phyloP scores from a whole-genome alignment of 2,797 vertebrate species.

The Ara ararauna region DNA sequence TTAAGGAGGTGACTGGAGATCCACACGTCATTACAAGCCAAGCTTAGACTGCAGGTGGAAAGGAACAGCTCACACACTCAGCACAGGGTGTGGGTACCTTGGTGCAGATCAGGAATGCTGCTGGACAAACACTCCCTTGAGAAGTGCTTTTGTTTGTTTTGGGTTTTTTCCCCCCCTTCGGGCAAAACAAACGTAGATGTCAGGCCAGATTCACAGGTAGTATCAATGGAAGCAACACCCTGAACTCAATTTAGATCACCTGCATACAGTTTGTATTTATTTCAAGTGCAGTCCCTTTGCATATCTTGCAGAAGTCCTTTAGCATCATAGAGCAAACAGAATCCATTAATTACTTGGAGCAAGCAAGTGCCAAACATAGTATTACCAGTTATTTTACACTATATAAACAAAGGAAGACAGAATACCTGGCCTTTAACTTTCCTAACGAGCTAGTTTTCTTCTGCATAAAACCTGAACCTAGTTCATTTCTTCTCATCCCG shows the following conservation, averaged over 20 bases:
- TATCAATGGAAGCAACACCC: not conserved
- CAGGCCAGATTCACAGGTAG: not conserved
- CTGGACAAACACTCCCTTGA: slow-evolving; percentile 75
- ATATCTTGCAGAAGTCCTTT: not conserved
- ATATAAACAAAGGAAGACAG: not conserved
- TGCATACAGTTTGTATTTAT: not conserved
- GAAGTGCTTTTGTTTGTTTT: not conserved
- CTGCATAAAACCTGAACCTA: not conserved
- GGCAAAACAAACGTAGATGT: not conserved
- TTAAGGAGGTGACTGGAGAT: slow-evolving; percentile 18
- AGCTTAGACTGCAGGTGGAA: not conserved
- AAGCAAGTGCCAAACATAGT: not conserved
- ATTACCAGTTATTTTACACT: not conserved
- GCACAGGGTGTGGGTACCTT: slow-evolving; percentile 34
- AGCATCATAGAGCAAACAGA: not conserved
- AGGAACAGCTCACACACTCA: not conserved
- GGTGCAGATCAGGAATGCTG: slow-evolving; percentile 67
- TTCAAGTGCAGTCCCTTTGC: not conserved
- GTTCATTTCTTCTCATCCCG: not conserved
- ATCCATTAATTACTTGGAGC: not conserved
- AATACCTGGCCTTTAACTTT: not conserved
- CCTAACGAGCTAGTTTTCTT: not conserved
- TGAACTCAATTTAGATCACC: not conserved
- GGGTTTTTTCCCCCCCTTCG: not conserved
- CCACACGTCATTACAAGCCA: accelerated